These are phyloP conservation scores for Neodon shergylaensis DNA, from an alignment of 2,113 vertebrate species.

Conservation along the genomic window DNA sequence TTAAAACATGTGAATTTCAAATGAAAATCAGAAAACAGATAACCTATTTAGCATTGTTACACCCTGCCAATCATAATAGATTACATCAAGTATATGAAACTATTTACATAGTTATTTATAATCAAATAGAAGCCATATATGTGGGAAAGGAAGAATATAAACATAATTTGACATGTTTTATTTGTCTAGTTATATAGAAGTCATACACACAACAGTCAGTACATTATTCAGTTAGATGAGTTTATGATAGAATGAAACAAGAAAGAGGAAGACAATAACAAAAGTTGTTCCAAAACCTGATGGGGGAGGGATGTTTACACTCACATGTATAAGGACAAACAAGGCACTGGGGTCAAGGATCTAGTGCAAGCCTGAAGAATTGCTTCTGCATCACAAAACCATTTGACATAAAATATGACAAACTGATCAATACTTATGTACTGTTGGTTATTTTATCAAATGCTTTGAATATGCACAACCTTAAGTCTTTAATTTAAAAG, in stretches of 20 bases:
- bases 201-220: not conserved
- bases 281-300: not conserved
- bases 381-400: not conserved
- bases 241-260: not conserved
- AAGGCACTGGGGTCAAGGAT: not conserved
- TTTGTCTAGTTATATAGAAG: not conserved
- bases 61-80: not conserved
- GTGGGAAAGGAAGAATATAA: not conserved
- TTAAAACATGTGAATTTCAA: conserved; percentile 3
- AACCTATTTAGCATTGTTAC: not conserved
- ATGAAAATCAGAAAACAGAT: not conserved
- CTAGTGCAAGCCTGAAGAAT: not conserved
- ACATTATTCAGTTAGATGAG: not conserved
- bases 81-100: not conserved
- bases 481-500: conserved; percentile 14
- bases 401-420: conserved; percentile 8
- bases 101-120: conserved; percentile 19
- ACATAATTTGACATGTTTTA: not conserved
- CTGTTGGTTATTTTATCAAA: not conserved
- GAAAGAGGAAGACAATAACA: not conserved
- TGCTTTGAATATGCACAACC: not conserved
- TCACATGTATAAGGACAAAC: not conserved
- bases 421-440: not conserved
- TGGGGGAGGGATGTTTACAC: not conserved
- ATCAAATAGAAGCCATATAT: not conserved